Base-by-base conservation (phyloP, 2,797 vertebrate genomes). In the Eulemur mongoz region DNA sequence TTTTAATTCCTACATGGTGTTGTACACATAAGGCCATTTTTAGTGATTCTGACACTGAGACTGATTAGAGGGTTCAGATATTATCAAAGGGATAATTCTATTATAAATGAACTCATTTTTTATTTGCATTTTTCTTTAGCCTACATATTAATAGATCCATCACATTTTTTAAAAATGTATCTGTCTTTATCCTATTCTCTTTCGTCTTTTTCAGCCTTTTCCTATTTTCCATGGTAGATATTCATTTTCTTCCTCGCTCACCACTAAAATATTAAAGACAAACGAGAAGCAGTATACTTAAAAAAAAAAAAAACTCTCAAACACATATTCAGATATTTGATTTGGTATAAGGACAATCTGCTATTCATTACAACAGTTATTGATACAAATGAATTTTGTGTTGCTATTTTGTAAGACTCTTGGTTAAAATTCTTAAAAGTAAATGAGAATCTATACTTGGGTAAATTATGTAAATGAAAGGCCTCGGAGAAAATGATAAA, bases 391-490 rank as follows among this genome's bases (percentile, higher is more conserved):
- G 45, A 92, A 95, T 91, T 93, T 92, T 54, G 22, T 38, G 9
- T 92, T 78, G 89, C 32, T 80, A 5, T 87, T 86, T 83, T 57
- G 50, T 69, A 79, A 95, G n/a, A 10, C 15, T 91, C 57, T 94
- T 25, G 23, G 20, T 65, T 63, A 61, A 82, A 93, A 82, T 94
- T 88, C 61, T 92, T 95, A 57, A 72, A 88, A 79, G 48, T 91
- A 91, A 94, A 73, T 79, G 89, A 96, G 54, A 89, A 87, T 90
- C 84, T 92, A 61, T 93, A 61, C 40, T 57, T 92, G 85, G 86
- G 67, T 92, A 95, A 85, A 85, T 95, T 97, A 78, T 84, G 50
- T 54, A 91, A 94, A 95, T 86, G 40, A 94, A 59, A 27, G 65
- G 9, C 50, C 45, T 38, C 15, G 23, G 72, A 83, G 72, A 79